These are phyloP conservation scores for Tachystola acroxantha DNA, from an alignment of 2,888 invertebrate species.

Conservation along the genomic window DNA sequence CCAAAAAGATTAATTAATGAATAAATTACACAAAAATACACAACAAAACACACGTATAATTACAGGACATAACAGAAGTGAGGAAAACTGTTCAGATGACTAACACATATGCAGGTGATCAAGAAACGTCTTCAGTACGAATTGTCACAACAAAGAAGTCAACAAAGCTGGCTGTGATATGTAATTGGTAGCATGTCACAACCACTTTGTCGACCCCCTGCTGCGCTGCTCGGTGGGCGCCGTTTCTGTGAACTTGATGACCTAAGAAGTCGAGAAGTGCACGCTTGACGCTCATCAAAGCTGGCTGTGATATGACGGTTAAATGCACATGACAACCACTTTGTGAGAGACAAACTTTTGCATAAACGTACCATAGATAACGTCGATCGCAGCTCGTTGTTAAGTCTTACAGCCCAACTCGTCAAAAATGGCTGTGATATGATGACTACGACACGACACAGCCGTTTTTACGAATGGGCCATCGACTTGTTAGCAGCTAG, in stretches of 20 bases:
- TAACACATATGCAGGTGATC: no score
- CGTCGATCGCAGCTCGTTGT: conserved; percentile 14
- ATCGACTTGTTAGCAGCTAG: conserved; percentile 28
- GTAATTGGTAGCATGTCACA: conserved; percentile 85
- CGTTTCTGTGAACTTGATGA: not conserved
- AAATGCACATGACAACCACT: conserved; percentile 91
- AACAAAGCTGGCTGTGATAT: conserved; percentile 97
- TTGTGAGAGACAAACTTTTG: conserved; percentile 84
- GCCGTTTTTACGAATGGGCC: conserved; percentile 87
- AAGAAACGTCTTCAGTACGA: not conserved
- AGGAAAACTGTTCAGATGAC: no score
- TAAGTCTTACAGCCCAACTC: conserved; percentile 84
- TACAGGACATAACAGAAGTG: no score
- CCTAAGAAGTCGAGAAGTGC: not conserved
- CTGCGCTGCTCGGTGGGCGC: conserved; percentile 9
- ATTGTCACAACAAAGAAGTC: conserved; percentile 25
- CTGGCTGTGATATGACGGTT: conserved; percentile 96
- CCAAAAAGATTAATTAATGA: no score
- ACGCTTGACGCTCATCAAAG: conserved; percentile 92
- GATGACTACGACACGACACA: conserved; percentile 82
- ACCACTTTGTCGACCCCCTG: conserved; percentile 86
- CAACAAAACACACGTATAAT: no score
- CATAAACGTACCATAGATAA: conserved; percentile 2
- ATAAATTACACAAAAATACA: no score
- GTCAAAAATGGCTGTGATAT: conserved; percentile 98